Evolutionary conservation across 2,797 vertebrate species (phyloP).

Genomic region (Dermochelys coriacea): DNA sequence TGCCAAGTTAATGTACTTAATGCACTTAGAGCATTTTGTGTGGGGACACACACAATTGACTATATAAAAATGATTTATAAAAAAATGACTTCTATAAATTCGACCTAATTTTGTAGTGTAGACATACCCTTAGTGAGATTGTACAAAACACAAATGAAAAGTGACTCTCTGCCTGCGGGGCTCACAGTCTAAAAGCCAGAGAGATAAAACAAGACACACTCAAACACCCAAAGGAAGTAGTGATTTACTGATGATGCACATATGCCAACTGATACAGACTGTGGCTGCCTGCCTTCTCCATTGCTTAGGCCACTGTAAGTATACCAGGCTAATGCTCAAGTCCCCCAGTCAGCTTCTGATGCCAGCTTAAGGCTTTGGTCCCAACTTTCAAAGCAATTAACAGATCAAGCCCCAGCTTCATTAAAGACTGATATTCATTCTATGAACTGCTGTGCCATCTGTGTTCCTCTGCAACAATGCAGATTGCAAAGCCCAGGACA

Average conservation of each 20-base stretch:
- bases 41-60: too few relatives aligned
- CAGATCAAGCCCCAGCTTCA: not conserved
- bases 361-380: rapidly evolving
- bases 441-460: not conserved
- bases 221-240: rapidly evolving
- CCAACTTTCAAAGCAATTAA: not conserved
- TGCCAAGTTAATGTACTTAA: too few relatives aligned
- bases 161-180: not conserved
- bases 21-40: too few relatives aligned
- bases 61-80: too few relatives aligned
- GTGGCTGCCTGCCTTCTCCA: not conserved
- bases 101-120: too few relatives aligned
- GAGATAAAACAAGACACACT: not conserved
- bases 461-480: not conserved
- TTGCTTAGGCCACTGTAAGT: not conserved
- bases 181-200: not conserved
- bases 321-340: not conserved
- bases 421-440: not conserved
- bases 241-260: rapidly evolving
- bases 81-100: too few relatives aligned
- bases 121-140: not conserved
- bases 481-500: not conserved
- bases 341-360: not conserved
- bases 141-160: not conserved
- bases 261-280: not conserved